Evolutionary conservation across 2,113 vertebrate species (phyloP).

Genomic region (Pyrgilauda ruficollis): DNA sequence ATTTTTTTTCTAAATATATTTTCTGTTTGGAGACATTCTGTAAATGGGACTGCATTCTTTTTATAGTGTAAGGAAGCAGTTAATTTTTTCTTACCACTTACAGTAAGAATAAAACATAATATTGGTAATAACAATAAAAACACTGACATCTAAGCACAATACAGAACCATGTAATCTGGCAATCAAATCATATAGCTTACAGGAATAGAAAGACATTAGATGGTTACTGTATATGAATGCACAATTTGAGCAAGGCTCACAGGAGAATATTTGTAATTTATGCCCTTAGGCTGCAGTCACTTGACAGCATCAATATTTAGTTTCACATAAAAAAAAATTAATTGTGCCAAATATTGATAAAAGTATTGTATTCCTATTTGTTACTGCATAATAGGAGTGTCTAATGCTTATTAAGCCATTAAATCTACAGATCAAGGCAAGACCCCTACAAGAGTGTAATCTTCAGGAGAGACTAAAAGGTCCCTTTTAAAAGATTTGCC

Average conservation of each 20-base stretch:
- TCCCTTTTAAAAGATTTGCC: slow-evolving; percentile 17
- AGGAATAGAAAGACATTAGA: slow-evolving; percentile 63
- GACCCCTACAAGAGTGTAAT: neutral
- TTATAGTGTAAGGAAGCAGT: slow-evolving; percentile 56
- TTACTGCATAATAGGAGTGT: neutral
- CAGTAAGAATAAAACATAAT: slow-evolving; percentile 54
- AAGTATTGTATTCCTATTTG: slow-evolving; percentile 63
- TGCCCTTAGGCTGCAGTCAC: slow-evolving; percentile 4
- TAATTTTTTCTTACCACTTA: slow-evolving; percentile 53
- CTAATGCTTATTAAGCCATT: slow-evolving; percentile 52
- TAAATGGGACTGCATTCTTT: slow-evolving; percentile 19
- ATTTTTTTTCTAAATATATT: neutral
- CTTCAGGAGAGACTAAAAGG: neutral
- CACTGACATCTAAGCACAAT: slow-evolving; percentile 43
- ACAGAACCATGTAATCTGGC: slow-evolving; percentile 46
- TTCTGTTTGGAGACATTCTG: slow-evolving; percentile 26
- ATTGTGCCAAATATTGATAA: slow-evolving; percentile 64
- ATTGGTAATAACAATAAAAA: slow-evolving; percentile 62
- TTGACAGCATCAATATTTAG: slow-evolving; percentile 65
- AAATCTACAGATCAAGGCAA: slow-evolving; percentile 37
- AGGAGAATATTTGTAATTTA: slow-evolving; percentile 49
- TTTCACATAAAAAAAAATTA: slow-evolving; percentile 44
- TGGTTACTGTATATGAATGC: slow-evolving; percentile 55
- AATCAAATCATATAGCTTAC: slow-evolving; percentile 56
- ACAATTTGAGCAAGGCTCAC: neutral